Evolutionary conservation across 2,888 invertebrate species (phyloP), one percentile per base, ranked within the genome.

Genomic region (Mesorhabditis spiculigera): DNA sequence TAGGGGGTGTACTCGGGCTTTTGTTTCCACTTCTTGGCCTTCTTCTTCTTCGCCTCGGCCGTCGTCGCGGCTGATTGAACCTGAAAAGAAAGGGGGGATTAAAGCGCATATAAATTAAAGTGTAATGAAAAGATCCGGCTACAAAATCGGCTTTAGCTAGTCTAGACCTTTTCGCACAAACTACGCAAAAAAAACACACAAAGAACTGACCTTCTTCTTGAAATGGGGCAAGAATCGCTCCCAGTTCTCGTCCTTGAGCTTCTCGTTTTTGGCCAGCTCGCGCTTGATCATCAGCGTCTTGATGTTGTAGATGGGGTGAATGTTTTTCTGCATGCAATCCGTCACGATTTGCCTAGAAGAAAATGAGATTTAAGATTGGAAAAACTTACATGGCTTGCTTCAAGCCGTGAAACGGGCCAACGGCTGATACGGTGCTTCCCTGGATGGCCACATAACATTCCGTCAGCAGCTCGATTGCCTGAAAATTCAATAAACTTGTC

Each of bases 231-330:
- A 87, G 88, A 96, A 98, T 76, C 96, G 89, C 58, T 94, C 93
- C 98, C 98, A 98, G 86, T 92, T 94, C 87, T 96, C 95, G 87
- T 93, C 91, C 86, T 91, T 92, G 69, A 98, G 87, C 83, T 91
- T 91, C 0, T 95, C 93, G 89, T 98, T 94, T 88, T 95, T 95
- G 82, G 92, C 92, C 70, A 98, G 87, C 87, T 98, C 96, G 79
- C 92, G 90, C 87, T 97, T 97, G 67, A 99, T 95, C 96, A 98
- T 97, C 67, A 98, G 87, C 4, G 93, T 92, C 89, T 89, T 89
- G 58, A 98, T 95, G 85, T 95, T 96, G 86, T 96, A 97, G 87
- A 98, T 94, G 1, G 98, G 98, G 89, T 99, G 98, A 69, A 98
- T 91, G 87, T 99, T 98, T 50, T 50, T 50, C 86, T 93, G 93